A percentile compares a stretch with the other conserved stretches of the same genome.
Conservation (phyloP, 1,140 invertebrate species). For the Hesperophylax magnus region DNA sequence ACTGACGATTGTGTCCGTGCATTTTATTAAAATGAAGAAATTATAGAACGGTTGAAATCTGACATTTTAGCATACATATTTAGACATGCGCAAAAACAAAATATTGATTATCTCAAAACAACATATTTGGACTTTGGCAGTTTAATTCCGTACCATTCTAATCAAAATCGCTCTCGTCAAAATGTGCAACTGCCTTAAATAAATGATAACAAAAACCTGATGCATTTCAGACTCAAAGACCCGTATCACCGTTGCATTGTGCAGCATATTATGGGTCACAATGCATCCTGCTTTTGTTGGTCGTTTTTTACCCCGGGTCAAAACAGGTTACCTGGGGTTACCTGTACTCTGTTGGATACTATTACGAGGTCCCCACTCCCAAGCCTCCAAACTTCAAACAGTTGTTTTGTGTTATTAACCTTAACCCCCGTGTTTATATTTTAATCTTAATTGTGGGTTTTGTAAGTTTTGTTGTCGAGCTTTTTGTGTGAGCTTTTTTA, state of each 20-base stretch:
- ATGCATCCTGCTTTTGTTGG: background rate
- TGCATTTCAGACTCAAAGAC: background rate
- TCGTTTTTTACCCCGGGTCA: conserved; percentile 25
- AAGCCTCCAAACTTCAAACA: background rate
- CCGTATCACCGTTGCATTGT: conserved; percentile 10
- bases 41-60: no score
- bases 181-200: conserved; percentile 5
- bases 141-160: background rate
- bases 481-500: conserved; percentile 14
- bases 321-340: conserved; percentile 26
- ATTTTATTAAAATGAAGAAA: no score
- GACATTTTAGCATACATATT: no score
- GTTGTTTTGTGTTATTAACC: conserved; percentile 40
- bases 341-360: background rate
- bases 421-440: conserved; percentile 36
- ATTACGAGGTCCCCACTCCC: background rate
- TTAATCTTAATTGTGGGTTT: conserved; percentile 42
- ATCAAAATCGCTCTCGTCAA: conserved; percentile 12
- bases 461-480: background rate
- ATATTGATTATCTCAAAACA: no score
- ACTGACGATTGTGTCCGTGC: no score
- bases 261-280: background rate
- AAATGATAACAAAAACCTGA: background rate
- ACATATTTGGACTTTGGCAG: no score
- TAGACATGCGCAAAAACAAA: no score